phyloP scores from a whole-genome alignment of 2,888 invertebrate genomes.

The Parochlus steinenii region DNA sequence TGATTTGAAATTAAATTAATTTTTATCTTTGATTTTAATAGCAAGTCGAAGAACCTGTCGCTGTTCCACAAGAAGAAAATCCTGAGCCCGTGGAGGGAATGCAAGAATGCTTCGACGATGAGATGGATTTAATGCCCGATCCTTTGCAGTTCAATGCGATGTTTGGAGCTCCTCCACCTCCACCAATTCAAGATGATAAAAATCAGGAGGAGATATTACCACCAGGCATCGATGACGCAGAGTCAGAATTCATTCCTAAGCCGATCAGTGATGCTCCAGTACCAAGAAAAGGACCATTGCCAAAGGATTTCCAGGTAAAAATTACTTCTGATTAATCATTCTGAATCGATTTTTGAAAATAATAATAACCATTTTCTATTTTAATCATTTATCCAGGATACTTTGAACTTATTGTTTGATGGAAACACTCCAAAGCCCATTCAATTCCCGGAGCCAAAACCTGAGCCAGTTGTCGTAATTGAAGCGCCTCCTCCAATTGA shows the following conservation, averaged over 20 bases:
- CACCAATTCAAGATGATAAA: slow-evolving; percentile 19
- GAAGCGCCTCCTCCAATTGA: slow-evolving; percentile 16
- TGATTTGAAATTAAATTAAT: too few species aligned
- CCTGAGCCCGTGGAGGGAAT: too few species aligned
- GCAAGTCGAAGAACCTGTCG: slow-evolving; percentile 19
- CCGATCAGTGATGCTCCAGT: slow-evolving; percentile 30
- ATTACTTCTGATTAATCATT: too few species aligned
- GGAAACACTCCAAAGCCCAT: slow-evolving; percentile 25
- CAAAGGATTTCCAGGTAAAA: slow-evolving; percentile 38
- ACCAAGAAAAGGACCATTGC: slow-evolving; percentile 33
- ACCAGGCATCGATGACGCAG: slow-evolving; percentile 28
- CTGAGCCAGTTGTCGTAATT: background rate
- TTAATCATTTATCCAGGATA: too few species aligned
- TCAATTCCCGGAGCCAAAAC: slow-evolving; percentile 16
- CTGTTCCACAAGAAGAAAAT: background rate
- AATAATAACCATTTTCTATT: too few species aligned
- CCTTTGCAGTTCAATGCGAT: slow-evolving; percentile 29
- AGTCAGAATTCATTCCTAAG: slow-evolving; percentile 28
- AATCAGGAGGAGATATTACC: slow-evolving; percentile 26
- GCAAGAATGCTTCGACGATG: too few species aligned
- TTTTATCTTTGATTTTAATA: too few species aligned
- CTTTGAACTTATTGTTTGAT: slow-evolving; percentile 42
- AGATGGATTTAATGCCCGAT: slow-evolving; percentile 31
- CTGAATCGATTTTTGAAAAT: too few species aligned
- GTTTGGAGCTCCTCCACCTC: slow-evolving; percentile 28